These are phyloP conservation scores for Autographa pulchrina DNA, from an alignment of 2,888 invertebrate species.

Conservation along the genomic window DNA sequence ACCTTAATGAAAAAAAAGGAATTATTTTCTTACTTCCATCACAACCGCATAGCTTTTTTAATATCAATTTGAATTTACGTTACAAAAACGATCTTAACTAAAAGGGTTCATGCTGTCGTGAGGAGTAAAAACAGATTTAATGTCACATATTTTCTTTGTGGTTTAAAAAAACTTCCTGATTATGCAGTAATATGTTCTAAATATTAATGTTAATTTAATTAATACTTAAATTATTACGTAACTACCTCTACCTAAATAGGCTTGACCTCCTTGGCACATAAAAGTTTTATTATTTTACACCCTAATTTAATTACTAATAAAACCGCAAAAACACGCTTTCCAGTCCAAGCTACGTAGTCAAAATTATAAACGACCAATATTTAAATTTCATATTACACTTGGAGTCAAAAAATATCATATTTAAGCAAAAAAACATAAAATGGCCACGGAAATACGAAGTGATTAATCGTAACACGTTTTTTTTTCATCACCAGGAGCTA, in stretches of 20 bases:
- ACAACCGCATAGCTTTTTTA: conserved; percentile 39
- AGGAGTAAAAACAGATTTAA: conserved; percentile 17
- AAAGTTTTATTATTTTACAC: no score
- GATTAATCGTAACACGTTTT: background rate
- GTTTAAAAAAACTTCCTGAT: background rate
- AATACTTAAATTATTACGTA: no score
- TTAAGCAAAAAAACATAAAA: background rate
- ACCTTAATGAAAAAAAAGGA: conserved; percentile 68
- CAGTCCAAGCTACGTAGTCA: background rate
- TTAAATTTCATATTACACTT: background rate
- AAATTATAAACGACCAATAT: background rate
- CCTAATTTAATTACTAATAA: background rate
- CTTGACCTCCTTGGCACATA: no score
- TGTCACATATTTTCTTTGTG: conserved; percentile 9
- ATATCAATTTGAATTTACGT: conserved; percentile 48
- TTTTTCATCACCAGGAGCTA: background rate
- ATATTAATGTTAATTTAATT: background rate
- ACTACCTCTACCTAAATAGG: no score
- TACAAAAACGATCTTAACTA: conserved; percentile 36
- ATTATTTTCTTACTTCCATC: conserved; percentile 62
- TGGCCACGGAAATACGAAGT: background rate
- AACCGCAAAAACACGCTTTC: background rate
- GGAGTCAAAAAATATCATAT: background rate
- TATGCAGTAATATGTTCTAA: background rate
- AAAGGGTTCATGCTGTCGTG: conserved; percentile 32